Conservation (phyloP, 2,113 vertebrate genomes). For the Riparia riparia region DNA sequence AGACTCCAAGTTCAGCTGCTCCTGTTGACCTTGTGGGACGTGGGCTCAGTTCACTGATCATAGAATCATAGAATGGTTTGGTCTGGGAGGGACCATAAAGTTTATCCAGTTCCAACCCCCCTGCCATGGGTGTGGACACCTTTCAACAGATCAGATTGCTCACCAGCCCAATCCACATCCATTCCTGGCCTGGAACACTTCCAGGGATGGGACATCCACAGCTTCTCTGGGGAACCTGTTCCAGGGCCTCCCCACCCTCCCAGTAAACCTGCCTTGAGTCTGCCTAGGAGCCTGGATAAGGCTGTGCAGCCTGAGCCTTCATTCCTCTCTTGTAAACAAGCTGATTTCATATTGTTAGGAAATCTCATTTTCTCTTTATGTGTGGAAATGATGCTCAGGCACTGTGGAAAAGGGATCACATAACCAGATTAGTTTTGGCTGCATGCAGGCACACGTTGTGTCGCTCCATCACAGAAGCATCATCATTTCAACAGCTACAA, state of each 20-base stretch:
- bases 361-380: background rate
- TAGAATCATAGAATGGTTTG: background rate
- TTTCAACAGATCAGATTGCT: background rate
- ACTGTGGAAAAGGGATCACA: background rate
- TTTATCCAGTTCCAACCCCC: background rate
- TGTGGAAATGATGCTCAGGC: background rate
- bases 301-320: background rate
- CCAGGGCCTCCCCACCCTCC: background rate
- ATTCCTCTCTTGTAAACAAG: background rate
- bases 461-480: background rate
- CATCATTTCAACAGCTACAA: background rate
- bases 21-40: accelerated
- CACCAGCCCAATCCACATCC: background rate
- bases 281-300: background rate
- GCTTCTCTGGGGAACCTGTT: background rate
- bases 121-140: background rate
- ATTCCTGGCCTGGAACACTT: background rate
- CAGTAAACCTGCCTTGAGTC: background rate
- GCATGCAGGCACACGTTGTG: background rate
- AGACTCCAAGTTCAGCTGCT: background rate
- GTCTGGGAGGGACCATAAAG: background rate
- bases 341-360: background rate
- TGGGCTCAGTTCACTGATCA: background rate
- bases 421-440: background rate
- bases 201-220: background rate